These are phyloP conservation scores for Crambe crambe DNA, from an alignment of 37 sponge, comb jelly and placozoan species.

Conservation along the genomic window DNA sequence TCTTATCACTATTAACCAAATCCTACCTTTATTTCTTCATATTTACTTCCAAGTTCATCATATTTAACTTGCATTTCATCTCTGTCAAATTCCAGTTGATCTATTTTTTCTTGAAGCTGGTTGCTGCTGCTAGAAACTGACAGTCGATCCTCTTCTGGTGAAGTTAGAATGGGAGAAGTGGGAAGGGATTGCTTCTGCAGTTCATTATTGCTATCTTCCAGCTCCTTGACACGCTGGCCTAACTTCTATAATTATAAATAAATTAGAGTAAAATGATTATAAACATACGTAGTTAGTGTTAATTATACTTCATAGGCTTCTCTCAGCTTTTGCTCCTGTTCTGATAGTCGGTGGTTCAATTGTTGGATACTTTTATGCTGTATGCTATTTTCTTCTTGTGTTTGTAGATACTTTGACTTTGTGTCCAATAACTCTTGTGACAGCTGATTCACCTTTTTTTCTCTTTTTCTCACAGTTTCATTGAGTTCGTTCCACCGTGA, in stretches of 20 bases:
- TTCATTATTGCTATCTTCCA: neutral
- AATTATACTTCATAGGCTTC: conserved; percentile 20
- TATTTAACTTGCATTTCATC: conserved; percentile 29
- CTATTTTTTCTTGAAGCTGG: conserved; percentile 6
- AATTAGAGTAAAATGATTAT: neutral
- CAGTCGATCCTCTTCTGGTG: neutral
- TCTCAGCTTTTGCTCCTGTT: conserved; percentile 20
- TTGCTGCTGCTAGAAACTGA: neutral
- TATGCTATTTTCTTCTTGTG: conserved; percentile 19
- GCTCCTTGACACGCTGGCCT: neutral
- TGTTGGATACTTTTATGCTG: conserved; percentile 37
- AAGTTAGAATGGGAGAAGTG: neutral
- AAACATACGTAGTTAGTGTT: no score
- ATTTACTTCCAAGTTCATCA: no score
- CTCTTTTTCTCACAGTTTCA: conserved; percentile 9
- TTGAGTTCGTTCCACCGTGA: conserved; percentile 38
- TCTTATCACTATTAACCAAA: no score
- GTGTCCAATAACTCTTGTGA: conserved; percentile 21
- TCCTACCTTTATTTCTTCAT: no score
- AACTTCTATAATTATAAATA: neutral
- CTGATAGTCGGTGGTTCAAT: neutral
- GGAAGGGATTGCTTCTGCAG: neutral
- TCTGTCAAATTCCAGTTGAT: conserved; percentile 33
- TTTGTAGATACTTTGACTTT: conserved; percentile 29
- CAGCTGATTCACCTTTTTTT: conserved; percentile 42